Conservation (phyloP, 1,140 invertebrate genomes). For the Colletes latitarsis region DNA sequence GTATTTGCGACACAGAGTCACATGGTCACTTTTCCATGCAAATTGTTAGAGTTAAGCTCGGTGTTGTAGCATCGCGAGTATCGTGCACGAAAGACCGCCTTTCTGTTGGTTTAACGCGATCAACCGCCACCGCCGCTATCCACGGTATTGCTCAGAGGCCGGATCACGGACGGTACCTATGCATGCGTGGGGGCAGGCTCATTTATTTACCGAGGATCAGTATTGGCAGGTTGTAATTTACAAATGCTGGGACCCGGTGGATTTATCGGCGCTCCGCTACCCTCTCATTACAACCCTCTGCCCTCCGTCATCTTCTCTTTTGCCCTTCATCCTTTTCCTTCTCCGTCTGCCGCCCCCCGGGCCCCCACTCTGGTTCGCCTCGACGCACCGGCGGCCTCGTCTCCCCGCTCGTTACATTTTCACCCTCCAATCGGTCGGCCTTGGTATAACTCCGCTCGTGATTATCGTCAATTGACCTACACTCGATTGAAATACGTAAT, state of each 20-base stretch:
- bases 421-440: constrained; percentile 71
- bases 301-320: constrained; percentile 60
- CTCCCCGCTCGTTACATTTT: constrained; percentile 63
- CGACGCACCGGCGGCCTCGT: neutral
- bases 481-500: constrained; percentile 67
- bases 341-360: neutral
- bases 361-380: neutral
- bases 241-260: constrained; percentile 80
- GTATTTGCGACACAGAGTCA: too few relatives aligned
- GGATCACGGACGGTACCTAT: constrained; percentile 47
- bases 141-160: constrained; percentile 44
- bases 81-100: constrained; percentile 14
- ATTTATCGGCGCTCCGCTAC: constrained; percentile 81
- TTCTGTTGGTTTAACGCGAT: constrained; percentile 62
- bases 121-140: constrained; percentile 46
- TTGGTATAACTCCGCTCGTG: constrained; percentile 63
- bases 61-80: too few relatives aligned
- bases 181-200: constrained; percentile 72
- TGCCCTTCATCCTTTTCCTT: constrained; percentile 29
- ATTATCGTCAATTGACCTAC: constrained; percentile 68
- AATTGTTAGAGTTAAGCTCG: too few relatives aligned
- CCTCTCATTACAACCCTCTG: constrained; percentile 79
- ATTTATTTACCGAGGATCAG: constrained; percentile 76
- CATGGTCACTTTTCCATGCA: too few relatives aligned
- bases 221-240: constrained; percentile 81